Evolutionary conservation across 2,113 vertebrate genomes (phyloP).

Genomic region (Patagioenas fasciata): DNA sequence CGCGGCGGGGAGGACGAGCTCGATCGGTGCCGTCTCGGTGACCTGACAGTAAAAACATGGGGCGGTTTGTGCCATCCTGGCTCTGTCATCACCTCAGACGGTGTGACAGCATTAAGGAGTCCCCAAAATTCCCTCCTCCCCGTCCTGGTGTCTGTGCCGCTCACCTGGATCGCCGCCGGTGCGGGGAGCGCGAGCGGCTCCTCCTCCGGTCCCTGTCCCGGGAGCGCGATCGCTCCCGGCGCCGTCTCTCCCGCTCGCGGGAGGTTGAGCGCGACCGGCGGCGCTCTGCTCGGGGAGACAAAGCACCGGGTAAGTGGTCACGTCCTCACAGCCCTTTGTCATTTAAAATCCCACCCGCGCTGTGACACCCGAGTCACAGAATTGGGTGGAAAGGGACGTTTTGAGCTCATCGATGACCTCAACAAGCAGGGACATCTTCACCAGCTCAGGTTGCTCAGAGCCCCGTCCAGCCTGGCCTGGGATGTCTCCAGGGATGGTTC

Average conservation of each 20-base stretch:
- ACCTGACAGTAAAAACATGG: conserved; percentile 69
- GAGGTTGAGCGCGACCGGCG: conserved; percentile 90
- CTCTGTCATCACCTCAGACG: background rate
- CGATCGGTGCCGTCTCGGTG: conserved; percentile 88
- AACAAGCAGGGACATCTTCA: no score
- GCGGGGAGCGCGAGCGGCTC: conserved; percentile 90
- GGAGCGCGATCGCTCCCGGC: conserved; percentile 88
- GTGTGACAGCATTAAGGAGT: background rate
- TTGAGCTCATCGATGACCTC: no score
- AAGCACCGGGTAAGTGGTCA: background rate
- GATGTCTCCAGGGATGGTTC: no score
- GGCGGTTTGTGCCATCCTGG: background rate
- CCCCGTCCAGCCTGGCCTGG: no score
- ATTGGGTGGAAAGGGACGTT: no score
- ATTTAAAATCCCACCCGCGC: no score
- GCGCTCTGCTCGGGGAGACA: conserved; percentile 76
- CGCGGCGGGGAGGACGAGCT: conserved; percentile 84
- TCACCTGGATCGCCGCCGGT: conserved; percentile 91
- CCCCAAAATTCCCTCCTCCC: background rate
- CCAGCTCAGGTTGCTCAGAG: no score
- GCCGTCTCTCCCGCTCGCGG: conserved; percentile 87
- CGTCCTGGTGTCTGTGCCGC: background rate
- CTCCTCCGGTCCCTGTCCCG: conserved; percentile 89
- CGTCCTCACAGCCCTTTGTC: background rate
- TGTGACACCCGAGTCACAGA: no score